Evolutionary conservation across 1,140 invertebrate species (phyloP), one percentile per base, ranked within the genome.

Genomic region (Drosophila truncata): DNA sequence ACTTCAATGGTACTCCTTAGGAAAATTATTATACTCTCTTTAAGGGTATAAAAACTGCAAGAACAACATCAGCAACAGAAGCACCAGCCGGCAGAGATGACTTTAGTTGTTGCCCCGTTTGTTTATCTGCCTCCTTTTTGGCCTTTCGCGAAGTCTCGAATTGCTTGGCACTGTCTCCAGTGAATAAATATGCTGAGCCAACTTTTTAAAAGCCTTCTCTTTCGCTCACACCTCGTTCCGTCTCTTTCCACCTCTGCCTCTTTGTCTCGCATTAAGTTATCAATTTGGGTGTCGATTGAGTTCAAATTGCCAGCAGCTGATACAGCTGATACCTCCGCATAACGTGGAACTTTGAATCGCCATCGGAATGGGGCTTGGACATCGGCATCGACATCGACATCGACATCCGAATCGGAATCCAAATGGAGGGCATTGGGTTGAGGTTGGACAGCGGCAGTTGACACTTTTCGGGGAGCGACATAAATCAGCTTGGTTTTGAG

Each of bases 251-350:
- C 42, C n/a, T 27, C 10, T 23, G 52, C n/a, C 46, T 62, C 33
- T 41, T 50, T 63, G 52, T 61, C 58, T 59, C 50, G 73, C 82
- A 86, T 87, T 87, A 88, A 87, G 82, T 88, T 91, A 90, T 88
- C 85, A 90, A 84, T 88, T 87, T 87, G 52, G 78, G 67, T 55
- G 77, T 84, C 81, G 76, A 88, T 90, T 80, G 78, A 81, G 85
- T 87, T 87, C 81, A 78, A 84, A 88, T 87, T 88, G 84, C 83
- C 79, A 84, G 55, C 84, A 87, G 83, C 83, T 88, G 83, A 88
- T 78, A 78, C 83, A 66, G 63, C 74, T 57, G 66, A 66, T 52
- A 52, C 18, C 44, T 31, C 27, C 7, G 13, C 35, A 47, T 39
- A 20, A 29, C 20, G 31, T 62, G 31, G 31, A 57, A 63, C 52